Evolutionary conservation across 2,797 vertebrate genomes (phyloP).

Genomic region (Monodelphis domestica): DNA sequence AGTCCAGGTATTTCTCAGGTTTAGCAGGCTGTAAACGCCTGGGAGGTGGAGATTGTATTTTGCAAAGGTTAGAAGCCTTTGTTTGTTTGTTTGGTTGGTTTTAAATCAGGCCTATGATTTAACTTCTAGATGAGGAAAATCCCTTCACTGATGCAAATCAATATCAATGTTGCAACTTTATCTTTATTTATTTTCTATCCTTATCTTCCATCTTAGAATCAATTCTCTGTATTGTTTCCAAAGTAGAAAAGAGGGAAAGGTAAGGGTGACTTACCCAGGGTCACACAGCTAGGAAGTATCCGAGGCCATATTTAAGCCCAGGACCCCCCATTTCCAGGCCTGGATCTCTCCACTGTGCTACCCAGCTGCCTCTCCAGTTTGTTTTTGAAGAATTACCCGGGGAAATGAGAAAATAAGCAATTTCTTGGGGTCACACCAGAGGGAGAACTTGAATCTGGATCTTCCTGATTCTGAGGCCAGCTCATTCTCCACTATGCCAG

Average conservation of each 20-base stretch:
- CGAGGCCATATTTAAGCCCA: too few species aligned
- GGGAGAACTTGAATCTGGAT: not conserved
- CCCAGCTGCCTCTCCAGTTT: too few species aligned
- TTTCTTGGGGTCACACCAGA: not conserved
- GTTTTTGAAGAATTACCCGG: not conserved
- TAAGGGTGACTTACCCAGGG: too few species aligned
- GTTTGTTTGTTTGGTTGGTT: too few species aligned
- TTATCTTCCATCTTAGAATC: too few species aligned
- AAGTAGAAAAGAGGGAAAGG: too few species aligned
- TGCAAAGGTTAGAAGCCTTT: not conserved
- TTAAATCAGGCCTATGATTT: not conserved
- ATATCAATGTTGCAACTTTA: not conserved
- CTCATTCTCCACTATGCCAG: not conserved
- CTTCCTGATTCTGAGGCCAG: not conserved
- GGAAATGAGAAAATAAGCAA: not conserved
- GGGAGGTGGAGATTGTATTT: not conserved
- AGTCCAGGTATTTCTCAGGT: not conserved
- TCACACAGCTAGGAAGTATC: too few species aligned
- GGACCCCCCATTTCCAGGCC: too few species aligned
- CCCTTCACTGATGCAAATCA: not conserved
- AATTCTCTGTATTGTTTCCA: too few species aligned
- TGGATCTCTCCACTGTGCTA: too few species aligned
- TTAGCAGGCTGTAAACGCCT: not conserved
- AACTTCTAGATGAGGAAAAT: not conserved
- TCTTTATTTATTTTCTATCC: too few species aligned